Percentiles rank a stretch among this genome's conserved stretches.
Conservation (phyloP, 2,888 invertebrate genomes). For the Torymus aiolomorphi region DNA sequence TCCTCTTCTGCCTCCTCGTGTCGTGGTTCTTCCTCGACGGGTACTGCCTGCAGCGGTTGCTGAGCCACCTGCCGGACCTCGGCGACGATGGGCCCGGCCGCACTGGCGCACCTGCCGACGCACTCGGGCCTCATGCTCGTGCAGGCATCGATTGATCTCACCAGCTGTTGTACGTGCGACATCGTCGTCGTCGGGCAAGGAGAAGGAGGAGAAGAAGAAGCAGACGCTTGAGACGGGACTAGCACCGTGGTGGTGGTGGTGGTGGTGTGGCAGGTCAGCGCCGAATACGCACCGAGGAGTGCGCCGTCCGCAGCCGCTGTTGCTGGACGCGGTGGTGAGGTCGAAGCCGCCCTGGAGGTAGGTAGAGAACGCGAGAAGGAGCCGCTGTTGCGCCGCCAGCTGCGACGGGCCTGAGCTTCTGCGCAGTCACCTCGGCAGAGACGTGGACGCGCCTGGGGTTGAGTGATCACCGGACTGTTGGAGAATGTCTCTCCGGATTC, state of each 20-base stretch:
- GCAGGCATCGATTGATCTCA: conserved; percentile 67
- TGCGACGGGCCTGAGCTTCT: conserved; percentile 46
- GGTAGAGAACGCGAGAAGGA: conserved; percentile 63
- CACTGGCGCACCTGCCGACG: conserved; percentile 59
- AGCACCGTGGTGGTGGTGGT: no score
- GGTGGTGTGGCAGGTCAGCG: not conserved
- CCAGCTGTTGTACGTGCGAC: conserved; percentile 64
- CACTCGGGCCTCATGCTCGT: conserved; percentile 63
- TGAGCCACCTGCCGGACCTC: not conserved
- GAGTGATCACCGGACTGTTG: no score
- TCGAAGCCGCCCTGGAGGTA: conserved; percentile 42
- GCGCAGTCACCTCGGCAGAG: not conserved
- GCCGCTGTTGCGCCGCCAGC: conserved; percentile 60
- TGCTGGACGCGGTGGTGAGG: conserved; percentile 34
- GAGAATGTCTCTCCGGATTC: no score
- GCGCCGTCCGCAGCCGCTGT: conserved; percentile 61
- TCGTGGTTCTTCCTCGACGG: not conserved
- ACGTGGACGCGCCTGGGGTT: not conserved
- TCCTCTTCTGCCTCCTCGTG: conserved; percentile 13
- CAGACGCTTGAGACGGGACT: conserved; percentile 14
- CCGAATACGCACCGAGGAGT: conserved; percentile 69
- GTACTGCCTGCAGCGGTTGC: no score
- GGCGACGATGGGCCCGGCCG: not conserved
- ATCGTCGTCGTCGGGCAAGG: no score
- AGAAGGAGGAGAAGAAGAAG: conserved; percentile 25